Evolutionary conservation across 2,113 vertebrate genomes (phyloP).

Genomic region (Falco punctatus): DNA sequence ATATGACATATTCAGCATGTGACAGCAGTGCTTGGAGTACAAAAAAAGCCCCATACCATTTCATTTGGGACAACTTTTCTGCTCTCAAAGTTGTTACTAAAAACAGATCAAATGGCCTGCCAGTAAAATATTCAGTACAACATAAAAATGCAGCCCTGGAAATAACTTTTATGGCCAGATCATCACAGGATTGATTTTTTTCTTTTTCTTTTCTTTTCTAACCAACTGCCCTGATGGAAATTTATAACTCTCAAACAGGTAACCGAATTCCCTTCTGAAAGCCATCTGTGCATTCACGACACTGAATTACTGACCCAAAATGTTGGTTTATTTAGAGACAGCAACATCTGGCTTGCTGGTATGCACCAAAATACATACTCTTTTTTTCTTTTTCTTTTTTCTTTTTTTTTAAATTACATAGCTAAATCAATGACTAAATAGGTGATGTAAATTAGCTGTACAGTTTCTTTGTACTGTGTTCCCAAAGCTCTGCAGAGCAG

Average conservation of each 20-base stretch:
- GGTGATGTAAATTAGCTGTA: background rate
- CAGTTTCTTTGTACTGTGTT: rapidly evolving
- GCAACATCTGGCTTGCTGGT: background rate
- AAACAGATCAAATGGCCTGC: rapidly evolving
- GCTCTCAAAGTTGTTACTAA: background rate
- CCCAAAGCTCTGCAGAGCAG: background rate
- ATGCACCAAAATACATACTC: background rate
- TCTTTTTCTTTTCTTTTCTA: background rate
- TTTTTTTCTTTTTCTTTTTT: background rate
- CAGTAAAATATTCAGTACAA: background rate
- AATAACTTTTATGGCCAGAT: background rate
- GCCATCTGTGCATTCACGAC: background rate
- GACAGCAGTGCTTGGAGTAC: background rate
- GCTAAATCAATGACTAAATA: background rate
- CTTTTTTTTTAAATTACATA: background rate
- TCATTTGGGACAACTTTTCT: background rate
- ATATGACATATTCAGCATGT: background rate
- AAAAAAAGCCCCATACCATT: rapidly evolving
- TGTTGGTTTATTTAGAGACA: background rate
- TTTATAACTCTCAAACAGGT: background rate
- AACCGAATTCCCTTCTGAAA: background rate
- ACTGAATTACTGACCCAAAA: background rate
- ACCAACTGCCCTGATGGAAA: background rate
- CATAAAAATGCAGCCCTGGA: background rate
- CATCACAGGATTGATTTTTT: background rate